phyloP scores from a whole-genome alignment of 2,797 vertebrate species.

The Arnoldichthys spilopterus region DNA sequence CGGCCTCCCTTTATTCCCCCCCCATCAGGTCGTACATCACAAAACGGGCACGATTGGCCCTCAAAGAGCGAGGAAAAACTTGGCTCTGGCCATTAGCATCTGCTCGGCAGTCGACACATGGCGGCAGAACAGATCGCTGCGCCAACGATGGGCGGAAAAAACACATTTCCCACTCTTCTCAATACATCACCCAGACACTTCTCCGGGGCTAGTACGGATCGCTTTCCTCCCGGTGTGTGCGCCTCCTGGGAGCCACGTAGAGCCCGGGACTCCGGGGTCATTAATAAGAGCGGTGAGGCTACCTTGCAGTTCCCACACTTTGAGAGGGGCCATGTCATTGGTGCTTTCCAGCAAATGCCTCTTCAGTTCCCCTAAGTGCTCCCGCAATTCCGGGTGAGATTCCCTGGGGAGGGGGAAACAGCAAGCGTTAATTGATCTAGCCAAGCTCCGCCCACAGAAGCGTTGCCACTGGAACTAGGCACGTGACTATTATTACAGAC shows the following conservation, averaged over 20 bases:
- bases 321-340: constrained; percentile 89
- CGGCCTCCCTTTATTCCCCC: constrained; percentile 16
- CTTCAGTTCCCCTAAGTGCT: constrained; percentile 84
- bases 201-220: constrained; percentile 29
- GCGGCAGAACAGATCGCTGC: constrained; percentile 46
- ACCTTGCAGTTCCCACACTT: constrained; percentile 99
- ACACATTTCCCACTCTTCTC: constrained; percentile 41
- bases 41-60: not conserved
- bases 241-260: not conserved
- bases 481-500: no score
- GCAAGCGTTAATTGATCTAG: not conserved
- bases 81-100: constrained; percentile 42
- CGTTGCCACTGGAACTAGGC: not conserved
- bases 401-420: constrained; percentile 70
- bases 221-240: constrained; percentile 17
- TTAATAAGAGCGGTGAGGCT: constrained; percentile 52
- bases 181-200: constrained; percentile 55
- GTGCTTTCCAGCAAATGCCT: constrained; percentile 91
- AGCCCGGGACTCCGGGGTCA: constrained; percentile 10
- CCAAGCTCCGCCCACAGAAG: not conserved
- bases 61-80: constrained; percentile 7
- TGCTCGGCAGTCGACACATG: constrained; percentile 39
- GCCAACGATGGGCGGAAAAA: constrained; percentile 29
- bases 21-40: constrained; percentile 12
- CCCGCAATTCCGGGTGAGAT: constrained; percentile 85